A percentile compares a stretch with the other conserved stretches of the same genome.
phyloP scores from a whole-genome alignment of 1,140 invertebrate genomes.

The Ceratosolen fusciceps region DNA sequence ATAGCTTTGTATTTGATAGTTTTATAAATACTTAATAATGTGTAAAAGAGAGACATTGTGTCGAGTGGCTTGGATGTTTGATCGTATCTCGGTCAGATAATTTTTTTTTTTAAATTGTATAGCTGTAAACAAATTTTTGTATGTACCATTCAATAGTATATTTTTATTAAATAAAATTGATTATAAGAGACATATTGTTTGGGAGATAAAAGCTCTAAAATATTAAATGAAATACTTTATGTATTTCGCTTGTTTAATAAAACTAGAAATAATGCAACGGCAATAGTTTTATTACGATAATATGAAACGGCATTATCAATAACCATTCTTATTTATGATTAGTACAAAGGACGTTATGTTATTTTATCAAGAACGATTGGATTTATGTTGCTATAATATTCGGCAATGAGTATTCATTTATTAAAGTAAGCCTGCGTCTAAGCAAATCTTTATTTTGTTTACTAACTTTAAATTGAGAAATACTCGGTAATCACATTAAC shows the following conservation, averaged over 20 bases:
- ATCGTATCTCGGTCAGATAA: neutral
- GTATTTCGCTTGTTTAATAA: neutral
- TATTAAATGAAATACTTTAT: neutral
- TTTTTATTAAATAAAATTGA: conserved; percentile 40
- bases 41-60: conserved; percentile 19
- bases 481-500: too few relatives aligned
- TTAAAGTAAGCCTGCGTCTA: neutral
- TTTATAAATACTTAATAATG: conserved; percentile 37
- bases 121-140: conserved; percentile 32
- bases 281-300: neutral
- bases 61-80: conserved; percentile 25
- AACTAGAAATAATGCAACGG: neutral
- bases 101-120: conserved; percentile 28
- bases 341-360: too few relatives aligned
- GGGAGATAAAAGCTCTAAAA: neutral
- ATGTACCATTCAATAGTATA: conserved; percentile 20
- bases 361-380: too few relatives aligned
- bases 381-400: too few relatives aligned
- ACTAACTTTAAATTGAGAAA: neutral
- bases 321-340: too few relatives aligned
- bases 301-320: too few relatives aligned
- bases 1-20: conserved; percentile 43
- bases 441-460: too few relatives aligned
- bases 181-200: neutral
- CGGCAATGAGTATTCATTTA: too few relatives aligned